Conservation (phyloP, 1,140 invertebrate species). For the Antheraea mylitta region DNA sequence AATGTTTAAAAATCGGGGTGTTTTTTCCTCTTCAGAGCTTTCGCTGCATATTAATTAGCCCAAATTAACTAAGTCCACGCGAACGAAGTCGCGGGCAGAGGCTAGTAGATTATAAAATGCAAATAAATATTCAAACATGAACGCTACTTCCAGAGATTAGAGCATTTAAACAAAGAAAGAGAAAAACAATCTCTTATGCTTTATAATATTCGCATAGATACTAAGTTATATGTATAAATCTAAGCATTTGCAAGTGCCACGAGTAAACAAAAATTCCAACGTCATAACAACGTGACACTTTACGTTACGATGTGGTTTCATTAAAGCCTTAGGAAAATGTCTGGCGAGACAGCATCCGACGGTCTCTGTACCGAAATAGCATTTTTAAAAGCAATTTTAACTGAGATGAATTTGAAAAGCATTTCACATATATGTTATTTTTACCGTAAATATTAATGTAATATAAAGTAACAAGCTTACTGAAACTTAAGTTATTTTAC, state of each 20-base stretch:
- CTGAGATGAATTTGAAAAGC: background rate
- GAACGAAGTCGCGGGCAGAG: no score
- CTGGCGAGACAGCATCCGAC: slow-evolving; percentile 33
- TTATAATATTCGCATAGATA: background rate
- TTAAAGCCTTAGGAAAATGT: slow-evolving; percentile 45
- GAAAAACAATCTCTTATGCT: no score
- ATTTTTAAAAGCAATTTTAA: background rate
- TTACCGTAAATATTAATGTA: background rate
- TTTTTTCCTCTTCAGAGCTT: no score
- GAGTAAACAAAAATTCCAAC: slow-evolving; percentile 20
- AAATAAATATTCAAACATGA: no score
- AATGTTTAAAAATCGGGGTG: no score
- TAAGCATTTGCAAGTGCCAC: background rate
- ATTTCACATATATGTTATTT: background rate
- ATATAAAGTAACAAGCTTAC: background rate
- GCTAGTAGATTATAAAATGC: no score
- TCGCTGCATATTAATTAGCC: no score
- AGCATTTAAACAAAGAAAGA: no score
- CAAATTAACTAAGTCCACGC: no score
- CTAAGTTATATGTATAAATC: background rate
- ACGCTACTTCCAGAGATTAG: no score
- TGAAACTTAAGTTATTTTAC: background rate
- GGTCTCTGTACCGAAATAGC: slow-evolving; percentile 4
- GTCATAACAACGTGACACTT: slow-evolving; percentile 30
- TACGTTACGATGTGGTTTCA: slow-evolving; percentile 36